phyloP scores from a whole-genome alignment of 2,797 vertebrate species.

The Lepilemur septentrionalis region DNA sequence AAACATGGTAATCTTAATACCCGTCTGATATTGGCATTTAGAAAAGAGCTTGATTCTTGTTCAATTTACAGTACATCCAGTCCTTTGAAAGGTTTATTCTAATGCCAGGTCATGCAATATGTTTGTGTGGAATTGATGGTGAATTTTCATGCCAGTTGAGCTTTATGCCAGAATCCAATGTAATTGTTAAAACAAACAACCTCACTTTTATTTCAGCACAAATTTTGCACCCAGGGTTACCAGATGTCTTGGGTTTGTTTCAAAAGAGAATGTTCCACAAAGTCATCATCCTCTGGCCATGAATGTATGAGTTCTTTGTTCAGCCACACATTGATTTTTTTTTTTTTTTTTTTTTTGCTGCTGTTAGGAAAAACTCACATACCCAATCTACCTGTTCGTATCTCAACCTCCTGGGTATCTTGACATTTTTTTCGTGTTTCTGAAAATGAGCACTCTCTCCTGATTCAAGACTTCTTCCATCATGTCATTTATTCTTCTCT shows the following conservation, averaged over 20 bases:
- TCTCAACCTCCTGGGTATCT: not conserved
- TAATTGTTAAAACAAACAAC: not conserved
- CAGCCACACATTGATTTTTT: not conserved
- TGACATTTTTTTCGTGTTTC: not conserved
- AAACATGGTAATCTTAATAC: not conserved
- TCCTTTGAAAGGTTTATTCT: conserved; percentile 14
- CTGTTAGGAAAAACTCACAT: not conserved
- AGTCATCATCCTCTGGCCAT: not conserved
- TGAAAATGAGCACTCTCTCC: not conserved
- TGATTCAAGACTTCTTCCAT: not conserved
- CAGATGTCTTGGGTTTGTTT: not conserved
- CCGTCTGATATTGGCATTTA: not conserved
- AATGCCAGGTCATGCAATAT: conserved; percentile 8
- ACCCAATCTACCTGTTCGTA: not conserved
- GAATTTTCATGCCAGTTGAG: not conserved
- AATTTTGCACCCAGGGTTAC: not conserved
- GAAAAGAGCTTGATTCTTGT: not conserved
- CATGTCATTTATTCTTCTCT: not conserved
- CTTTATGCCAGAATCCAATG: not conserved
- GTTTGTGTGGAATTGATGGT: not conserved
- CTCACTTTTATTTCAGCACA: conserved; percentile 3
- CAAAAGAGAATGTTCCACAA: not conserved
- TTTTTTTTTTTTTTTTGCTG: not conserved
- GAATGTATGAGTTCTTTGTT: not conserved
- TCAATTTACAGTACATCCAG: not conserved